Base-by-base conservation (phyloP, 2,797 vertebrate species). In the Danio tinwini region DNA sequence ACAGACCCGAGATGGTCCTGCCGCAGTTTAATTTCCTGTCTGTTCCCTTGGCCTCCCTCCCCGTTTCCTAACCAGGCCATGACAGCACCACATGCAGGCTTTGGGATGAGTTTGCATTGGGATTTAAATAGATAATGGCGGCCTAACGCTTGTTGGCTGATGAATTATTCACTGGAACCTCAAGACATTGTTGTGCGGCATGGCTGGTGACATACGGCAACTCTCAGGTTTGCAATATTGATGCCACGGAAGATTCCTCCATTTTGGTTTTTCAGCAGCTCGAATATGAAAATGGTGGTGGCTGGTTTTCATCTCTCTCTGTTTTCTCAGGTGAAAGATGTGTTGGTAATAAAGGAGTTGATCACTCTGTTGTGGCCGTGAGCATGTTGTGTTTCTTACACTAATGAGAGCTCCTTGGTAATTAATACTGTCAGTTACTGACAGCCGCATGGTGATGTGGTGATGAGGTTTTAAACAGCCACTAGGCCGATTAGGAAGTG, bases 121-220 rank as follows among this genome's bases (percentile, higher is more conserved):
- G 88, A 92, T 93, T 91, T 92, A 91, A 90, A 93, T 91, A 91
- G 91, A 93, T 92, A 91, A 91, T 90, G 86, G 88, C 88, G 87
- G 82, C 85, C 87, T 86, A 88, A 78, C 67, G 81, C 88, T 78
- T 89, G 87, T 90, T 90, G 89, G 88, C 76, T 78, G 82, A 81
- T 93, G 88, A 93, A 93, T 93, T 92, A 92, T 93, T 90, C 87
- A 93, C 62, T 65, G 79, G 87, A 83, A 92, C 88, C 89, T 88
- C 85, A 89, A 92, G 90, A 89, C 90, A 89, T 90, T 90, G 90
- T 92, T 91, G 88, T 84, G 83, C 84, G 84, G 88, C 88, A 84
- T 91, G 83, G 85, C 81, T 86, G 89, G 87, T 86, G 86, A 89
- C 90, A 90, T 89, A 85, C 53, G 76, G 86, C 87, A 87, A 86